Percentiles rank a stretch among this genome's conserved stretches.
Evolutionary conservation across 2,888 invertebrate genomes (phyloP).

Genomic region (Philonicus albiceps): DNA sequence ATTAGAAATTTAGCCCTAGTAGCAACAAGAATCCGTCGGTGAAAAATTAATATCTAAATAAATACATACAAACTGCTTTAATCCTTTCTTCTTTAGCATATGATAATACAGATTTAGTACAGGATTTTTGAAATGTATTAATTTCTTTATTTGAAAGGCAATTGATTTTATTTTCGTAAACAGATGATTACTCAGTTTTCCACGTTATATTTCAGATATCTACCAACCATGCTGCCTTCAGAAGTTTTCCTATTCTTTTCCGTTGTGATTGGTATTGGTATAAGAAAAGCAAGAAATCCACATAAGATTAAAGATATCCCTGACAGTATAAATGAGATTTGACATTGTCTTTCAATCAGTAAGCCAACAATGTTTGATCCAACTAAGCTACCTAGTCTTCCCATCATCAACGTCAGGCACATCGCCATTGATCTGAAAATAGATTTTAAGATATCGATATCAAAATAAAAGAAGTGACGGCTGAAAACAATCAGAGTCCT

Average conservation of each 20-base stretch:
- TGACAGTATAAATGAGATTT: constrained; percentile 56
- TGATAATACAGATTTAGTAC: no score
- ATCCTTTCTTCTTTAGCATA: no score
- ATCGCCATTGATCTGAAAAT: constrained; percentile 64
- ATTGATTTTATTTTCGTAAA: neutral
- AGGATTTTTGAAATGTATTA: no score
- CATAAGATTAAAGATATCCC: constrained; percentile 53
- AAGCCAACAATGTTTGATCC: neutral
- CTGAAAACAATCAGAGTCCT: no score
- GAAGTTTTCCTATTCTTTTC: neutral
- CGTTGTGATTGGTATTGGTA: constrained; percentile 50
- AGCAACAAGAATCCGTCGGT: no score
- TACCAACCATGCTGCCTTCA: neutral
- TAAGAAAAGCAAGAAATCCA: constrained; percentile 53
- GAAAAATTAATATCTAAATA: no score
- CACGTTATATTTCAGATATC: neutral
- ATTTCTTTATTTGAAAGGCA: neutral
- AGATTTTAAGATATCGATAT: neutral
- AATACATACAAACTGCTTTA: no score
- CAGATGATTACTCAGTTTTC: neutral
- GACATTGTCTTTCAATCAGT: neutral
- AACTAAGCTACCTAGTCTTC: constrained; percentile 61
- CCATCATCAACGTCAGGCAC: constrained; percentile 66
- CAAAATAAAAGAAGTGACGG: no score
- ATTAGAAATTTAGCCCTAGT: no score